These are phyloP conservation scores for Temnothorax longispinosus DNA, from an alignment of 1,140 invertebrate species.

Conservation along the genomic window DNA sequence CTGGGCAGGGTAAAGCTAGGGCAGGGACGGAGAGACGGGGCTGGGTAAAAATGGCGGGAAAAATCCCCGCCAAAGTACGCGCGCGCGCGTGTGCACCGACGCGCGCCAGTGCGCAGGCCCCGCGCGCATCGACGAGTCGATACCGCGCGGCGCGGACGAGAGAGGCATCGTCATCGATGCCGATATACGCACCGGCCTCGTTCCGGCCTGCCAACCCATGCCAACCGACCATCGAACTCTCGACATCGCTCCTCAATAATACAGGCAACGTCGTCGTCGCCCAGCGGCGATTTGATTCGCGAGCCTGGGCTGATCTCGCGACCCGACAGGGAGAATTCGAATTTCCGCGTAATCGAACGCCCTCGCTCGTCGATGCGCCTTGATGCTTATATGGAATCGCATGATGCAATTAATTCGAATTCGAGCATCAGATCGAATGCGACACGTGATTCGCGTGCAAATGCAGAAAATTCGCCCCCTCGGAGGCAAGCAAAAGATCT, in stretches of 20 bases:
- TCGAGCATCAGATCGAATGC: background rate
- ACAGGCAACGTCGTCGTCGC: background rate
- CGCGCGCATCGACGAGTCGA: constrained; percentile 67
- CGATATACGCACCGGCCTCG: background rate
- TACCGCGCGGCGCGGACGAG: constrained; percentile 56
- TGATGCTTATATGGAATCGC: constrained; percentile 28
- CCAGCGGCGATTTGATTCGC: background rate
- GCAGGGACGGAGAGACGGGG: background rate
- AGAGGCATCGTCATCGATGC: constrained; percentile 44
- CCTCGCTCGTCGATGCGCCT: background rate
- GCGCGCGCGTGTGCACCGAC: background rate
- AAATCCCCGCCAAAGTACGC: constrained; percentile 48
- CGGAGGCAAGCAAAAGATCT: background rate
- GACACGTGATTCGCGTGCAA: background rate
- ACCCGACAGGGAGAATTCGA: background rate
- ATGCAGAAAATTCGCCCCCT: background rate
- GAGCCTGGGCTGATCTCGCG: background rate
- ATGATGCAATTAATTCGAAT: constrained; percentile 45
- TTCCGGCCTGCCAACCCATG: constrained; percentile 9
- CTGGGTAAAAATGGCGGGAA: constrained; percentile 75
- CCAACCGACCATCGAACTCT: constrained; percentile 1
- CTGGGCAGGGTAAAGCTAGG: background rate
- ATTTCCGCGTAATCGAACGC: constrained; percentile 10
- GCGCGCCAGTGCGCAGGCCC: constrained; percentile 55
- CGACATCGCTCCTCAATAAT: constrained; percentile 57